Conservation (phyloP, 2,113 vertebrate genomes). For the Chitala chitala region DNA sequence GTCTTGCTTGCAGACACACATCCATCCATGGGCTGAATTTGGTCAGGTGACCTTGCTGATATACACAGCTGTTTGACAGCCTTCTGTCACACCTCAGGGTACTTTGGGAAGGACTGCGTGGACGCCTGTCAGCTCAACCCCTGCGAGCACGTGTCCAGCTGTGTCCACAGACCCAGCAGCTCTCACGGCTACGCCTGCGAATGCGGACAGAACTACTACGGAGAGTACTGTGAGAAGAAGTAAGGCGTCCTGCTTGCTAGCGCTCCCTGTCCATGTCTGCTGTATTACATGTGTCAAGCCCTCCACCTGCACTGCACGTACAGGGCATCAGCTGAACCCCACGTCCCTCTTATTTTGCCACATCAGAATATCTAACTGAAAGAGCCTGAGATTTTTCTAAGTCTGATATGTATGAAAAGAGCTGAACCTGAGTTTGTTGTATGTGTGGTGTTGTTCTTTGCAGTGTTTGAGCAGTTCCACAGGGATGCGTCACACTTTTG, state of each 20-base stretch:
- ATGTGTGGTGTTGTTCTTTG: background rate
- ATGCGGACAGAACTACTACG: constrained; percentile 70
- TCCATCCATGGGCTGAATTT: background rate
- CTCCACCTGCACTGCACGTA: too few relatives aligned
- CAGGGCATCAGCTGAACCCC: too few relatives aligned
- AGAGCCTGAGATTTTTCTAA: too few relatives aligned
- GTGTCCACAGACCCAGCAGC: constrained; percentile 60
- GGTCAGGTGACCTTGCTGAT: background rate
- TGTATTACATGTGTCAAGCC: too few relatives aligned
- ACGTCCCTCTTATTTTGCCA: too few relatives aligned
- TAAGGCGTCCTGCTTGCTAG: too few relatives aligned
- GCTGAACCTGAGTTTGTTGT: too few relatives aligned
- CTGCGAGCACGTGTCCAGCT: constrained; percentile 75
- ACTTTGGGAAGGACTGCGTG: constrained; percentile 74
- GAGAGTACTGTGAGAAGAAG: constrained; percentile 78
- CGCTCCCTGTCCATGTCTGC: too few relatives aligned
- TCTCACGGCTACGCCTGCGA: constrained; percentile 73
- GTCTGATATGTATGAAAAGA: too few relatives aligned
- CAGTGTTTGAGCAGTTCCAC: background rate
- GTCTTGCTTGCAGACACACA: background rate
- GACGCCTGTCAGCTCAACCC: constrained; percentile 80
- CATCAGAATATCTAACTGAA: too few relatives aligned
- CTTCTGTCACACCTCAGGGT: constrained; percentile 53
- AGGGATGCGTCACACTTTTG: background rate
- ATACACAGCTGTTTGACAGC: background rate